Evolutionary conservation across 2,797 vertebrate species (phyloP).

Genomic region (Neomorphus geoffroyi): DNA sequence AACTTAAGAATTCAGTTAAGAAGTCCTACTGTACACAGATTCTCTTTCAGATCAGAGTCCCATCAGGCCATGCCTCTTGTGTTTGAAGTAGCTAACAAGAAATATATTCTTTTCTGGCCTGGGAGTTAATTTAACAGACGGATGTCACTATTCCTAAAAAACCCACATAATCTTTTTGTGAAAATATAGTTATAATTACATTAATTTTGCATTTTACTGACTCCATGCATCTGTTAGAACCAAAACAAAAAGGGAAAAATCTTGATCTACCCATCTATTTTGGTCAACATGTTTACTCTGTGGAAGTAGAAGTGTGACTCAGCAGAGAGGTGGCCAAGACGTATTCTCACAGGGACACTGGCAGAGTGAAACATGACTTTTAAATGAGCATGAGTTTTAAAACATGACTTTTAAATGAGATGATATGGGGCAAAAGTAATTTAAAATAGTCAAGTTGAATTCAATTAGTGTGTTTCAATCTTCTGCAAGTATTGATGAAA

Average conservation of each 20-base stretch:
- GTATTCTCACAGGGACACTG: neutral
- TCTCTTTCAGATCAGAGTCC: neutral
- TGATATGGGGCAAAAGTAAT: neutral
- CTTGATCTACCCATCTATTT: neutral
- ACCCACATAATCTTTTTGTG: neutral
- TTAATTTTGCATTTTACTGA: neutral
- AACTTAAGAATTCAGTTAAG: neutral
- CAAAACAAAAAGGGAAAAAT: neutral
- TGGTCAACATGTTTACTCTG: neutral
- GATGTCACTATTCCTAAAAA: neutral
- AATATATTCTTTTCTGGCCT: neutral
- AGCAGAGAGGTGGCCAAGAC: neutral
- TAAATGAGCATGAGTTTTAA: neutral
- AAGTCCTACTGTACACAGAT: neutral
- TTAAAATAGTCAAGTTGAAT: neutral
- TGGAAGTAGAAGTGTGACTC: neutral
- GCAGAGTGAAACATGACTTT: neutral
- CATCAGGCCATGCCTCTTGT: neutral
- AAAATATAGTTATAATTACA: neutral
- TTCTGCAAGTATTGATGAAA: neutral
- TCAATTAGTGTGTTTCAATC: neutral
- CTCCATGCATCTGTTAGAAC: neutral
- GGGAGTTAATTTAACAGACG: neutral
- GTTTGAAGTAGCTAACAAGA: neutral
- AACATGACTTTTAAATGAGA: neutral